These are phyloP conservation scores for Dendropsophus ebraccatus DNA, from an alignment of 2,113 vertebrate species.

Conservation along the genomic window DNA sequence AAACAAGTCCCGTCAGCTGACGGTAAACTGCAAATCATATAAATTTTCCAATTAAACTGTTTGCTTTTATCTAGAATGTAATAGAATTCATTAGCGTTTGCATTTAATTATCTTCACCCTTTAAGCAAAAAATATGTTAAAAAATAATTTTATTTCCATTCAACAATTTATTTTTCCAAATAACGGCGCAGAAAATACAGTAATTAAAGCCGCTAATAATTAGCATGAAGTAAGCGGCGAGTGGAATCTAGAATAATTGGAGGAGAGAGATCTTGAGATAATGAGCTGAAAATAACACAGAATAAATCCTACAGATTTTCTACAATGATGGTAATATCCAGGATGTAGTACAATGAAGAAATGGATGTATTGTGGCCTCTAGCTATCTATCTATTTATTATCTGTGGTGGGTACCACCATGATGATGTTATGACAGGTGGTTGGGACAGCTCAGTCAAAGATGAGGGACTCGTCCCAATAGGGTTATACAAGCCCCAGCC, in stretches of 20 bases:
- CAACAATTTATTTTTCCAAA: slow-evolving; percentile 50
- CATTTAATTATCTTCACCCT: slow-evolving; percentile 42
- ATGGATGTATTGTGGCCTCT: neutral
- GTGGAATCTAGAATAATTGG: slow-evolving; percentile 13
- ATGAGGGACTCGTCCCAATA: too few species aligned
- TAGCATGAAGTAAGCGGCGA: slow-evolving; percentile 24
- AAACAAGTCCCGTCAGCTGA: slow-evolving; percentile 18
- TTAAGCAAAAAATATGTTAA: slow-evolving; percentile 31
- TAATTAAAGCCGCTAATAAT: slow-evolving; percentile 48
- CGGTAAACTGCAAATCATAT: slow-evolving; percentile 41
- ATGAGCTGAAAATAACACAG: slow-evolving; percentile 29
- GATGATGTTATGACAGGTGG: too few species aligned
- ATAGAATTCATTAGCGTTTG: slow-evolving; percentile 41
- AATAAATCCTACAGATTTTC: neutral
- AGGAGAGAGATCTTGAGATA: slow-evolving; percentile 16
- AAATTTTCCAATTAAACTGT: slow-evolving; percentile 52
- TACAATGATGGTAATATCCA: neutral
- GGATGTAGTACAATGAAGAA: neutral
- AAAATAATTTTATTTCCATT: slow-evolving; percentile 39
- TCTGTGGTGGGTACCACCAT: too few species aligned
- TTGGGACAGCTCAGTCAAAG: too few species aligned
- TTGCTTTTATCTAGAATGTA: slow-evolving; percentile 50
- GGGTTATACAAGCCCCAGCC: too few species aligned
- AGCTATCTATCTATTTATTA: too few species aligned
- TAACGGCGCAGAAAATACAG: slow-evolving; percentile 25